A percentile compares a stretch with the other conserved stretches of the same genome.
Evolutionary conservation across 1,140 invertebrate genomes (phyloP).

Genomic region (Cylas formicarius): DNA sequence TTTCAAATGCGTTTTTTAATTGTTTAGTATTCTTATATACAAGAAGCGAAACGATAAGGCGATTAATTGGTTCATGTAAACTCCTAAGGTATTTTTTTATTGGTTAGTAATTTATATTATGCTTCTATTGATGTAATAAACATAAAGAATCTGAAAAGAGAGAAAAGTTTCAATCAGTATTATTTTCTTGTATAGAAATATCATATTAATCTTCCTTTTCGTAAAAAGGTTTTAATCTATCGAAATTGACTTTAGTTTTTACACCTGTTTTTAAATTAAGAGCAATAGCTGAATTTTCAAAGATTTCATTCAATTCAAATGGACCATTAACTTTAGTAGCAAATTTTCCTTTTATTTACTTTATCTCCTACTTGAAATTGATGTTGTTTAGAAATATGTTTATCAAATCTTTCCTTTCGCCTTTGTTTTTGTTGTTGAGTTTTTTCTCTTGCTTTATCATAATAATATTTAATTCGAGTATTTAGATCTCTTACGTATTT

Average conservation of each 20-base stretch:
- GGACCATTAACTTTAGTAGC: conserved; percentile 19
- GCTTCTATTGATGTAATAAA: conserved; percentile 4
- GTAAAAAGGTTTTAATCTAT: conserved; percentile 8
- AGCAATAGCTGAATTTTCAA: conserved; percentile 1
- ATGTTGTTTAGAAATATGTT: conserved; percentile 3
- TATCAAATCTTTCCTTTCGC: too few relatives aligned
- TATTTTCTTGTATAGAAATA: too few relatives aligned
- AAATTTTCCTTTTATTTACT: conserved; percentile 19
- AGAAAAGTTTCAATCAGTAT: too few relatives aligned
- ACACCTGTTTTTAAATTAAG: conserved; percentile 6
- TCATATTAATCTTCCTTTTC: too few relatives aligned
- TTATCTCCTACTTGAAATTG: conserved; percentile 15
- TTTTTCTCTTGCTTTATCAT: too few relatives aligned
- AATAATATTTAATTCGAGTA: conserved; percentile 14
- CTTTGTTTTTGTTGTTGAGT: too few relatives aligned
- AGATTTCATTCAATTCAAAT: conserved; percentile 12
- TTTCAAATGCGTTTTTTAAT: conserved; percentile 3
- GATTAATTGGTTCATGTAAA: conserved; percentile 20
- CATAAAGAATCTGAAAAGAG: conserved; percentile 11
- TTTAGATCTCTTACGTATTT: conserved; percentile 19
- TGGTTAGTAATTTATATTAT: conserved; percentile 1
- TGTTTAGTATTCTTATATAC: conserved; percentile 7
- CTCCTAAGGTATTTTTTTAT: conserved; percentile 10
- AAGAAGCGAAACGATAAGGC: too few relatives aligned
- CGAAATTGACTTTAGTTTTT: conserved; percentile 3